Evolutionary conservation across 2,888 invertebrate species (phyloP).

Genomic region (Chrysolina haemoptera): DNA sequence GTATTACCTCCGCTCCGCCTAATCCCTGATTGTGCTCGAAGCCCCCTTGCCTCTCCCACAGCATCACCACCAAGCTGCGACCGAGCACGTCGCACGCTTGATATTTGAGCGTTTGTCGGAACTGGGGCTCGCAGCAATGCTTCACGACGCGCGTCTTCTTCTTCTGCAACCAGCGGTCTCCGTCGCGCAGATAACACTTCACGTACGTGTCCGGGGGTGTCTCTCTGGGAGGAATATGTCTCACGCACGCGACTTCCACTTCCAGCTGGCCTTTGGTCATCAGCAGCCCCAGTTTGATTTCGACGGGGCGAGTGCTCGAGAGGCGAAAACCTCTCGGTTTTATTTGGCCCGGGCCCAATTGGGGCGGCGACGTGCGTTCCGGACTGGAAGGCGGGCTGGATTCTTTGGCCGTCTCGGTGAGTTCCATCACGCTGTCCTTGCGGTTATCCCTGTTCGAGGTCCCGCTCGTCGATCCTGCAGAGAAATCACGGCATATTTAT

Average conservation of each 20-base stretch:
- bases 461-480: constrained; percentile 60
- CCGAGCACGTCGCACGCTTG: constrained; percentile 84
- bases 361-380: constrained; percentile 72
- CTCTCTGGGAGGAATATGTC: constrained; percentile 79
- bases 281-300: constrained; percentile 89
- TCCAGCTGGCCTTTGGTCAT: constrained; percentile 94
- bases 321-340: constrained; percentile 79
- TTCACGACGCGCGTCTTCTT: constrained; percentile 90
- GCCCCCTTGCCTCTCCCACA: constrained; percentile 92
- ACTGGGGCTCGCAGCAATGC: constrained; percentile 87
- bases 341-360: constrained; percentile 85
- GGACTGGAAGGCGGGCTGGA: constrained; percentile 75
- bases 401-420: constrained; percentile 71
- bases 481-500: neutral
- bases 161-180: constrained; percentile 91
- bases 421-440: constrained; percentile 75
- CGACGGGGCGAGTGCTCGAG: constrained; percentile 80
- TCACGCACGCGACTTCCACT: constrained; percentile 82
- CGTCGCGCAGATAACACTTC: constrained; percentile 92
- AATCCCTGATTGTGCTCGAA: constrained; percentile 87
- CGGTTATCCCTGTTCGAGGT: constrained; percentile 69
- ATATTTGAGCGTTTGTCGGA: constrained; percentile 91
- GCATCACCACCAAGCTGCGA: constrained; percentile 89
- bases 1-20: constrained; percentile 74
- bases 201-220: constrained; percentile 92